phyloP scores from a whole-genome alignment of 2,888 invertebrate species.

The Drosophila anceps region DNA sequence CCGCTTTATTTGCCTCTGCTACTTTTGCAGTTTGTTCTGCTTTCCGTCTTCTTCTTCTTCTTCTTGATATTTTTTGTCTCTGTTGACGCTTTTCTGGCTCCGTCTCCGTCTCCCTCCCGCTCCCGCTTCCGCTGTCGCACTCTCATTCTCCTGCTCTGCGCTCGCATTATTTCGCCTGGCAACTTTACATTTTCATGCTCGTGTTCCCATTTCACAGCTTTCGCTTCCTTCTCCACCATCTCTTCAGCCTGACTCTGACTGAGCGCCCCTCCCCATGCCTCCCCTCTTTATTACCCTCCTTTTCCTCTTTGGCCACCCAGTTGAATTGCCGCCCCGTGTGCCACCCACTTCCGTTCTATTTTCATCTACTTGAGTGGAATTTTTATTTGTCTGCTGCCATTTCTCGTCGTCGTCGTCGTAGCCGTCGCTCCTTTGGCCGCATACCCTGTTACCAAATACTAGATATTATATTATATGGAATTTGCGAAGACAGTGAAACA shows the following conservation, averaged over 20 bases:
- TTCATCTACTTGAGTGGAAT: constrained; percentile 78
- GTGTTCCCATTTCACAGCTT: constrained; percentile 65
- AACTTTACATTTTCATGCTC: constrained; percentile 78
- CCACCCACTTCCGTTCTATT: constrained; percentile 75
- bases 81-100: constrained; percentile 22
- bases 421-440: constrained; percentile 10
- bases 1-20: constrained; percentile 61
- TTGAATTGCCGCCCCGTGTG: constrained; percentile 11
- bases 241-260: background rate
- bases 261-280: background rate
- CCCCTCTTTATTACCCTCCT: constrained; percentile 4
- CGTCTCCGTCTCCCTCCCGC: background rate
- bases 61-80: constrained; percentile 11
- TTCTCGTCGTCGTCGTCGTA: constrained; percentile 33
- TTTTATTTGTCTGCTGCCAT: constrained; percentile 72
- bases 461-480: background rate
- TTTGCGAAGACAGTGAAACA: background rate
- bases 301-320: constrained; percentile 4
- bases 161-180: constrained; percentile 53
- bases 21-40: constrained; percentile 43
- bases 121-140: background rate
- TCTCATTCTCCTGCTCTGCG: constrained; percentile 3
- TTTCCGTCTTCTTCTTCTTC: constrained; percentile 6
- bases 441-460: constrained; percentile 41
- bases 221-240: constrained; percentile 42